Base-by-base conservation (phyloP, 1,140 invertebrate species). In the Geopemphigus sp. region DNA sequence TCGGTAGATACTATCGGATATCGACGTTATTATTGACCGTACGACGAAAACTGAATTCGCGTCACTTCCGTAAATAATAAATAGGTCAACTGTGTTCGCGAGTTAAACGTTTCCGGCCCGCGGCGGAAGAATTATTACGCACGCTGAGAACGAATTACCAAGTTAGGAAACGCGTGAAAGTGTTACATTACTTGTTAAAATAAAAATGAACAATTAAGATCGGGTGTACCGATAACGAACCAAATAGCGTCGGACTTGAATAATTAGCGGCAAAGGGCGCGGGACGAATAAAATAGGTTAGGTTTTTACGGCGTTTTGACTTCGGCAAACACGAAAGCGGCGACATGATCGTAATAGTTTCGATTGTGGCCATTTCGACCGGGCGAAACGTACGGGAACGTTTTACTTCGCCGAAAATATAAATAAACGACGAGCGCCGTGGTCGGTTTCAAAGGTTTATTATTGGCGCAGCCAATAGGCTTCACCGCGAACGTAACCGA, bases 161-260 rank as follows among this genome's bases (percentile, higher is more conserved):
- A 14, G 10, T 47, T 24, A 17, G 22, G 12, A 68, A 68, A 68
- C 12, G 22, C 10, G 39, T 66, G 22, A 22, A 24, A 68, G 32
- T 45, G 64, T 47, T 68, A 47, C n/a, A 68, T 10, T 66, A 45
- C 5, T n/a, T 68, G 39, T 68, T 68, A 68, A 68, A 22, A 68
- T 39, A 68, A 17, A 10, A 24, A 68, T 68, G 45, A 24, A 68
- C 32, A 68, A 24, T 68, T 24, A 15, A 68, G n/a, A 68, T 47
- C n/a, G 1, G 15, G n/a, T 17, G 4, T 47, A 24, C 24, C 22
- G 39, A 47, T 68, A 24, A 24, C 5, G 10, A 64, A 45, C 8
- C 1, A 39, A 64, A 10, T 32, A 39, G 14, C 39, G 10, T 8
- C 32, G 8, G 32, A 39, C 3, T 39, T 39, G 32, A 39, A 39